These are phyloP conservation scores for Tapera naevia DNA, from an alignment of 2,797 vertebrate genomes.

Conservation along the genomic window DNA sequence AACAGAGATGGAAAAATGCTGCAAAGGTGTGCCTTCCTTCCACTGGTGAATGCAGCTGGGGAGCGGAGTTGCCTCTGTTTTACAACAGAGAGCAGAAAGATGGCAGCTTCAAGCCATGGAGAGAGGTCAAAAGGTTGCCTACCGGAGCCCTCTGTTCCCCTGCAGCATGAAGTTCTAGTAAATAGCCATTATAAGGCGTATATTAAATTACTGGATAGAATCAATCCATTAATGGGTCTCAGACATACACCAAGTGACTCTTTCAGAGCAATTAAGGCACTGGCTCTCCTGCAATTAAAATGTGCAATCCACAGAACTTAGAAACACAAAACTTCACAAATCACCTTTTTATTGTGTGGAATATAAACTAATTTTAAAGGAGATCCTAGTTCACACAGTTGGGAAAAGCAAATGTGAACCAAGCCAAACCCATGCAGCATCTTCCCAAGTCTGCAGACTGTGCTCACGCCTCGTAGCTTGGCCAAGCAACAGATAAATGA, in stretches of 20 bases:
- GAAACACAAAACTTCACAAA: background rate
- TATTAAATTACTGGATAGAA: background rate
- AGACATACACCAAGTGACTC: background rate
- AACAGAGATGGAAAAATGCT: constrained; percentile 65
- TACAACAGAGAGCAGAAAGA: constrained; percentile 58
- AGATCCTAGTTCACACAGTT: constrained; percentile 17
- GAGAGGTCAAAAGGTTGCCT: constrained; percentile 43
- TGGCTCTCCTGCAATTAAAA: background rate
- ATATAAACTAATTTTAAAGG: constrained; percentile 10
- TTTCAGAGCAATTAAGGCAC: background rate
- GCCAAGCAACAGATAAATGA: constrained; percentile 7
- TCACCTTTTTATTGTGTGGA: background rate
- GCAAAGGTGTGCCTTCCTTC: constrained; percentile 48
- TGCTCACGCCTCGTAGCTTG: background rate
- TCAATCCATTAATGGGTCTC: constrained; percentile 8
- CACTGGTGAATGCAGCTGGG: constrained; percentile 47
- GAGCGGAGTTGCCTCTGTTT: constrained; percentile 58
- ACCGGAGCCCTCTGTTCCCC: constrained; percentile 56
- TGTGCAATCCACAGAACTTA: background rate
- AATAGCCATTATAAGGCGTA: constrained; percentile 37
- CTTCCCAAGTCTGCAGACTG: constrained; percentile 49
- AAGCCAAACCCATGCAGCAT: constrained; percentile 62
- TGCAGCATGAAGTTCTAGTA: constrained; percentile 62
- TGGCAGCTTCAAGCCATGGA: constrained; percentile 59
- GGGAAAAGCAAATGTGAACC: constrained; percentile 9